These are phyloP conservation scores for Clistopyga incitator DNA, from an alignment of 2,888 invertebrate species.

Conservation along the genomic window DNA sequence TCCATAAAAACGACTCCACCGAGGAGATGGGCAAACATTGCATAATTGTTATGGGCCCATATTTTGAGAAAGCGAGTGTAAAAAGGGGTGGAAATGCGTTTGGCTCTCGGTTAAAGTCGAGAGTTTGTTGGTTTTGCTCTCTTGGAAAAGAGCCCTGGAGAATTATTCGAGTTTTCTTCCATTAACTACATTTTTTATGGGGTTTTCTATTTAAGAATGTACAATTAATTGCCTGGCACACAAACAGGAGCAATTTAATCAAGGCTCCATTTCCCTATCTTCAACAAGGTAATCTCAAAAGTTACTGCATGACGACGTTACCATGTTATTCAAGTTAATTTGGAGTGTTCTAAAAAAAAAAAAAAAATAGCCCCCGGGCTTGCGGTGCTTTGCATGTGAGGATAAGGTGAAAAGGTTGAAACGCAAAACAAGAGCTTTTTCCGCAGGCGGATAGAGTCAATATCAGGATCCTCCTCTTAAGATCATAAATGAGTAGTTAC, in stretches of 20 bases:
- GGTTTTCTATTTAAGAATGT: neutral
- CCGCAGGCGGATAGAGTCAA: constrained; percentile 7
- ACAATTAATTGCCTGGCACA: neutral
- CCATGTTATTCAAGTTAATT: neutral
- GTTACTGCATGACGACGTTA: neutral
- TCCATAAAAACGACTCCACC: neutral
- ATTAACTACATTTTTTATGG: neutral
- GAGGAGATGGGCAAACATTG: neutral
- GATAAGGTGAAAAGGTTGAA: neutral
- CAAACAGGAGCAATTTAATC: neutral
- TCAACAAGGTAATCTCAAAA: constrained; percentile 3
- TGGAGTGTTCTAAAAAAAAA: neutral
- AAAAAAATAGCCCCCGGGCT: neutral
- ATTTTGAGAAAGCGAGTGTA: neutral
- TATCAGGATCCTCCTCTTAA: constrained; percentile 1
- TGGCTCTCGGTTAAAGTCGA: neutral
- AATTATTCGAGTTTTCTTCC: neutral
- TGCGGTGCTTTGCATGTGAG: neutral
- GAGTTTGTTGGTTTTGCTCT: neutral
- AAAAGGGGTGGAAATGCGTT: neutral
- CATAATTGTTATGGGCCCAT: neutral
- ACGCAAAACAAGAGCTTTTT: neutral
- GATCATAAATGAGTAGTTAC: constrained; percentile 14
- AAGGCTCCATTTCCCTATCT: neutral
- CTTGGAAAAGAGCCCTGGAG: neutral